Evolutionary conservation across 2,797 vertebrate species (phyloP), one percentile per base, ranked within the genome.

Genomic region (Lepus oiostolus): DNA sequence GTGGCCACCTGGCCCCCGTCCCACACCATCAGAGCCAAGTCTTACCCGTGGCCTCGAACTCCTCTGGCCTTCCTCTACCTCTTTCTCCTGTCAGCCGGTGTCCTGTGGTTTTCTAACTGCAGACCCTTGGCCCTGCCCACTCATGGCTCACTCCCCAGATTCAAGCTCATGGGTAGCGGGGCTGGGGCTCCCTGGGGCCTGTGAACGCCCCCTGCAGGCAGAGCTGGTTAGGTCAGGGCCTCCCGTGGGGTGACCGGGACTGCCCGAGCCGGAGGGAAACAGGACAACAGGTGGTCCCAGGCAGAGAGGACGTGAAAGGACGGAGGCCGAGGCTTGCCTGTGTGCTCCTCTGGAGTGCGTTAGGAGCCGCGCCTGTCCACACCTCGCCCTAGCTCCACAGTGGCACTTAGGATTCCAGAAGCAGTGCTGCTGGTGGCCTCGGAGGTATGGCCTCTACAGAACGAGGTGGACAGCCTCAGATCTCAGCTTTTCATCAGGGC

Each of bases 341-440:
- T 42, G 42, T 42, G 42, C 8, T 38, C 42, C 42, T 42, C 42
- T 42, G 42, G 42, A 42, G 42, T 42, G 42, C 42, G 42, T 42
- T 7, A 42, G 42, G 42, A 42, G 42, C 42, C 1, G 42, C 1
- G 42, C 42, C 42, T 42, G 42, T 42, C 42, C 42, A 42, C 42
- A 42, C 42, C 42, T 42, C 1, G 42, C 8, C 42, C 42, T 9
- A 9, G 42, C 42, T 42, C 42, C 42, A 42, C 42, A 42, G 42
- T 1, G 42, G 42, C 8, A 42, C 42, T 42, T 42, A 42, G 42
- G 42, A 42, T 42, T 42, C 42, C 42, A 21, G 32, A 3, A 9
- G 3, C 7, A 22, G 22, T n/a, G 47, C 13, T 2, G 3, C 13
- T 3, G 3, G 71, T 7, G 5, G 28, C 7, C 42, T 8, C 42